A percentile compares a stretch with the other conserved stretches of the same genome.
Evolutionary conservation across 2,113 vertebrate genomes (phyloP).

Genomic region (Urocynchramus pylzowi): DNA sequence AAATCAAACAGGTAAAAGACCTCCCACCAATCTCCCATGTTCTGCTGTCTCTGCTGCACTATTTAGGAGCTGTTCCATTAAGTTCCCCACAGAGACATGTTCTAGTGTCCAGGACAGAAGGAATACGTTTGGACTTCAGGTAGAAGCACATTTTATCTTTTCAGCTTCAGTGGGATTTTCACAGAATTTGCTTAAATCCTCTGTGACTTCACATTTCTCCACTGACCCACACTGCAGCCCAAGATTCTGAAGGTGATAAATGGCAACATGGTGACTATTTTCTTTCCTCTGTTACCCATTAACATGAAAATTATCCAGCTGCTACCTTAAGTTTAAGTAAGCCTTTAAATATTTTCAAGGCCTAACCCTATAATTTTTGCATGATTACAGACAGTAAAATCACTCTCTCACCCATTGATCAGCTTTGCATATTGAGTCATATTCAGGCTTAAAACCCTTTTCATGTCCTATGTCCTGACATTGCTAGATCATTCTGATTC

Average conservation of each 20-base stretch:
- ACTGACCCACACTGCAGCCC: neutral
- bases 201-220: neutral
- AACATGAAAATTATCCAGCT: neutral
- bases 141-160: neutral
- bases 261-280: neutral
- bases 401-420: neutral
- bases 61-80: neutral
- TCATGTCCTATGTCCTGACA: neutral
- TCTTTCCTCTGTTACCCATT: neutral
- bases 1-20: neutral
- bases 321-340: neutral
- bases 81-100: too few relatives aligned
- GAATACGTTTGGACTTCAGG: rapidly evolving
- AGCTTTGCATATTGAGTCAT: neutral
- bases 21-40: neutral
- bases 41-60: neutral
- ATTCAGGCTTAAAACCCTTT: neutral
- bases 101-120: neutral
- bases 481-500: neutral
- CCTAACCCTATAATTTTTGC: neutral
- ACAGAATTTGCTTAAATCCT: neutral
- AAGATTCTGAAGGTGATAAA: neutral
- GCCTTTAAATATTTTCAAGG: neutral
- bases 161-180: neutral
- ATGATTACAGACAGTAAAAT: neutral